Conservation (phyloP, 2,888 invertebrate species). For the Pollenia angustigena region DNA sequence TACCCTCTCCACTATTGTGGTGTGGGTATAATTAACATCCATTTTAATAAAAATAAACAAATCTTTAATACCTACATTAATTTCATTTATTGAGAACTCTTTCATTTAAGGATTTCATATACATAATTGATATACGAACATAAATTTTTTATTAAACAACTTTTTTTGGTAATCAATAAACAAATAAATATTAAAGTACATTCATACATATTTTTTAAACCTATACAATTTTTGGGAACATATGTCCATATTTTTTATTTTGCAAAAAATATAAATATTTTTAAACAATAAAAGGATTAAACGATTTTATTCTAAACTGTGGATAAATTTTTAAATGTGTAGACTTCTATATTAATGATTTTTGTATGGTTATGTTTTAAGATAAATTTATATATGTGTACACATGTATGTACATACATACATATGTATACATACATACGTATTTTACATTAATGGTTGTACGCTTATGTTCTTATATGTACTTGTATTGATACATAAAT, state of each 20-base stretch:
- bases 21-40: too few species aligned
- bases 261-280: slow-evolving; percentile 26
- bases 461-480: slow-evolving; percentile 27
- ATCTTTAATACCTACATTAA: not conserved
- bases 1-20: too few species aligned
- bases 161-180: slow-evolving; percentile 29
- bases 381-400: slow-evolving; percentile 52
- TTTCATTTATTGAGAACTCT: not conserved
- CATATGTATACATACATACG: not conserved
- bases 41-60: not conserved
- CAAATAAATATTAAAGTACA: slow-evolving; percentile 18
- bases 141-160: not conserved
- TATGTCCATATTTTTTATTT: slow-evolving; percentile 39
- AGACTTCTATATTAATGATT: slow-evolving; percentile 14
- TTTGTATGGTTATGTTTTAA: slow-evolving; percentile 13
- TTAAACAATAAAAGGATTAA: slow-evolving; percentile 65
- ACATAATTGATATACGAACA: not conserved
- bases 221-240: slow-evolving; percentile 57
- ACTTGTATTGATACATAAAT: not conserved
- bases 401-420: not conserved
- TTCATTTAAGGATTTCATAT: slow-evolving; percentile 3
- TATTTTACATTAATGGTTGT: not conserved
- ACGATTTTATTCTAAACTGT: slow-evolving; percentile 63
- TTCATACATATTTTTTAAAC: not conserved
- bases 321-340: slow-evolving; percentile 33